These are phyloP conservation scores for Acromyrmex echinatior DNA, from an alignment of 1,140 invertebrate species.

Conservation along the genomic window DNA sequence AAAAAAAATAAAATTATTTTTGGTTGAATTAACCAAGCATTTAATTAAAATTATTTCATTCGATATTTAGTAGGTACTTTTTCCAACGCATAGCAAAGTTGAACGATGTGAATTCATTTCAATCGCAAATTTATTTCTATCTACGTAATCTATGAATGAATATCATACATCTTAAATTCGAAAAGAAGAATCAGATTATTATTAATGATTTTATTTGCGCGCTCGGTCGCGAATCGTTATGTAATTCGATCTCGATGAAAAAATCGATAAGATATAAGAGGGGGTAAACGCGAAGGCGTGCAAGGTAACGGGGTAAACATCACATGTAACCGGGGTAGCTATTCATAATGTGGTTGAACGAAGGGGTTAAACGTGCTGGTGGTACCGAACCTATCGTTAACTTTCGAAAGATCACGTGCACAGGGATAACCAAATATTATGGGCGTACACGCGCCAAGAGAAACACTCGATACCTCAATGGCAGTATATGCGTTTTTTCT, in stretches of 20 bases:
- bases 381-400: constrained; percentile 80
- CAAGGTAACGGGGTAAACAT: constrained; percentile 24
- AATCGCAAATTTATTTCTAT: neutral
- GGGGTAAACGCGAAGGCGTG: constrained; percentile 24
- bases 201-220: neutral
- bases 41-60: too few species aligned
- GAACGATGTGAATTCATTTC: neutral
- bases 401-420: constrained; percentile 82
- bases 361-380: constrained; percentile 63
- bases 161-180: neutral
- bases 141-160: neutral
- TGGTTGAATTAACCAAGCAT: too few species aligned
- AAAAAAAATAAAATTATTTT: too few species aligned
- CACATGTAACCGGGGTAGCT: constrained; percentile 67
- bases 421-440: constrained; percentile 80
- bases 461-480: constrained; percentile 57
- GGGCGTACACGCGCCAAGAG: constrained; percentile 37
- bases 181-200: neutral
- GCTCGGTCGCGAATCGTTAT: neutral
- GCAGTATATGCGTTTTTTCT: constrained; percentile 76
- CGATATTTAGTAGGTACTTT: too few species aligned
- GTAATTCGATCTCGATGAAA: neutral
- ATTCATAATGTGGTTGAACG: constrained; percentile 63
- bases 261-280: constrained; percentile 38
- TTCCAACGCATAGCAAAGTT: too few species aligned